These are phyloP conservation scores for Hapalemur alaotrensis DNA, from an alignment of 2,797 vertebrate genomes.

Conservation along the genomic window DNA sequence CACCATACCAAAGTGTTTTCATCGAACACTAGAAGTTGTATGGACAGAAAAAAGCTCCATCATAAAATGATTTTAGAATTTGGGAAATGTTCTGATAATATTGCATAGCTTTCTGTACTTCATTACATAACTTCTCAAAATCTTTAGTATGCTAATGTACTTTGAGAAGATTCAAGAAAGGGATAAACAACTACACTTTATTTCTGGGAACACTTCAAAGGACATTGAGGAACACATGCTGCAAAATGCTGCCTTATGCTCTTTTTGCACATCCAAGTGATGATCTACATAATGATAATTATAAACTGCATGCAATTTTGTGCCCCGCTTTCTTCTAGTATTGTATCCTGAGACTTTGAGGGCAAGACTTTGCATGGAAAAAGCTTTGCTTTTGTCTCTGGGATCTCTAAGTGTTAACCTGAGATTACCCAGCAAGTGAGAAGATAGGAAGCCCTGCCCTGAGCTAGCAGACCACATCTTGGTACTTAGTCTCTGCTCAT, in stretches of 20 bases:
- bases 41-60: background rate
- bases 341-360: background rate
- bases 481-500: background rate
- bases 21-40: background rate
- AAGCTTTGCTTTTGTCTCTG: background rate
- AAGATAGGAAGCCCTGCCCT: background rate
- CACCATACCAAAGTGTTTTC: background rate
- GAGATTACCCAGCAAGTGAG: background rate
- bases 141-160: background rate
- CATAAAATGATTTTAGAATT: background rate
- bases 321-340: background rate
- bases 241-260: background rate
- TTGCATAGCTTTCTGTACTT: background rate
- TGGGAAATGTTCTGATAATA: background rate
- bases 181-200: background rate
- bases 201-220: background rate
- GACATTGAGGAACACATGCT: background rate
- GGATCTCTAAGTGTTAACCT: background rate
- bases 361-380: background rate
- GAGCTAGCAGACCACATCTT: background rate
- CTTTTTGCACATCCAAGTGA: background rate
- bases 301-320: fast-evolving
- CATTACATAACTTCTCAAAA: background rate
- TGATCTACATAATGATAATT: background rate
- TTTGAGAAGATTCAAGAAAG: slow-evolving; percentile 7